Conservation (phyloP, 64 coral and sea anemone species). For the Dendronephthya gigantea region DNA sequence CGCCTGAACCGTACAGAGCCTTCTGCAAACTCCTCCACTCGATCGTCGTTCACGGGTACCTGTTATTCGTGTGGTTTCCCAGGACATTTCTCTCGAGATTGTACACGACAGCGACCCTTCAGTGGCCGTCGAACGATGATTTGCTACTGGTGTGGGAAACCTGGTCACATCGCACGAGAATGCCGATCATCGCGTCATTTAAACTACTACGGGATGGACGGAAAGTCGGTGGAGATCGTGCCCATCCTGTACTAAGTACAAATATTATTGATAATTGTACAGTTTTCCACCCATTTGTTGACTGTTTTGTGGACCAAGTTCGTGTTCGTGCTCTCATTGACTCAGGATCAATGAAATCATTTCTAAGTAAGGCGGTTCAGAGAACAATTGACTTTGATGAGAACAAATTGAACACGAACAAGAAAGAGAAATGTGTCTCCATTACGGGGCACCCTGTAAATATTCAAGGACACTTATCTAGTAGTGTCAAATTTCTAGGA, state of each 20-base stretch:
- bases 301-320: neutral
- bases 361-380: neutral
- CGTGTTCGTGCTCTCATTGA: neutral
- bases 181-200: neutral
- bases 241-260: neutral
- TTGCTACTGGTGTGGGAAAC: neutral
- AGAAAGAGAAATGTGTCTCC: neutral
- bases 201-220: conserved; percentile 6
- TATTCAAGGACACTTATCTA: neutral
- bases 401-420: neutral
- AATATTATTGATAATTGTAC: neutral
- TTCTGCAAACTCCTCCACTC: neutral
- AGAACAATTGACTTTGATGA: conserved; percentile 6
- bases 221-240: neutral
- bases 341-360: neutral
- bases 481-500: neutral
- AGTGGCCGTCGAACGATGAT: neutral
- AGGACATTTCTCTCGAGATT: neutral
- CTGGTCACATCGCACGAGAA: neutral
- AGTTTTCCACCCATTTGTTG: conserved; percentile 1
- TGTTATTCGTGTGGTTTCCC: neutral
- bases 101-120: neutral
- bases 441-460: neutral
- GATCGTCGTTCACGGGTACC: neutral
- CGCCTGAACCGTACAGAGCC: neutral